A percentile compares a stretch with the other conserved stretches of the same genome.
phyloP scores from a whole-genome alignment of 2,797 vertebrate genomes.

The Lacerta viridis region DNA sequence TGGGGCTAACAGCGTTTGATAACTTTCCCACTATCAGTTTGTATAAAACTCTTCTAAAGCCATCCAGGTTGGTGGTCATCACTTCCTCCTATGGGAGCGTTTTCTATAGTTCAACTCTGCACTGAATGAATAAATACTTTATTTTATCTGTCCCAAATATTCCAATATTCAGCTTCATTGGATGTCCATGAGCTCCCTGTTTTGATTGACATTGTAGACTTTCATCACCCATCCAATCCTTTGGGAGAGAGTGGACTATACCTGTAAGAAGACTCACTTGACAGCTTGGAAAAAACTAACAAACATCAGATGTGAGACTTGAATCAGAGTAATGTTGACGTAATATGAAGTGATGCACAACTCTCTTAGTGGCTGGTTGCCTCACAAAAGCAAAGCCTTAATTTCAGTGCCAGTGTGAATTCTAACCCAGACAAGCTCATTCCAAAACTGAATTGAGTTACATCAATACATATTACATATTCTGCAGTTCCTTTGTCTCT shows the following conservation, averaged over 20 bases:
- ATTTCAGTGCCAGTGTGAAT: background rate
- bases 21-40: no score
- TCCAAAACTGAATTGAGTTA: background rate
- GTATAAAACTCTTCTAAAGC: no score
- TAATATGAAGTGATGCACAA: background rate
- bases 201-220: background rate
- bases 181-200: background rate
- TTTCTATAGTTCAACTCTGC: no score
- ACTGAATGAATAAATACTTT: no score
- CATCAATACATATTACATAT: background rate
- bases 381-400: background rate
- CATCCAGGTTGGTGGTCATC: no score
- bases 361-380: background rate
- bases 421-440: background rate
- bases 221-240: background rate
- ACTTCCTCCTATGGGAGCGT: no score
- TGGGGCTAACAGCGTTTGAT: no score
- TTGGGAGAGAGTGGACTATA: background rate
- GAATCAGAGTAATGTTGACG: background rate
- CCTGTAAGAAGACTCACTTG: background rate
- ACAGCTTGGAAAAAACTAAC: background rate
- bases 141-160: no score
- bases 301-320: background rate
- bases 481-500: slow-evolving; percentile 1
- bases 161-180: no score